These are phyloP conservation scores for Meloe dianella DNA, from an alignment of 2,888 invertebrate genomes.

Conservation along the genomic window DNA sequence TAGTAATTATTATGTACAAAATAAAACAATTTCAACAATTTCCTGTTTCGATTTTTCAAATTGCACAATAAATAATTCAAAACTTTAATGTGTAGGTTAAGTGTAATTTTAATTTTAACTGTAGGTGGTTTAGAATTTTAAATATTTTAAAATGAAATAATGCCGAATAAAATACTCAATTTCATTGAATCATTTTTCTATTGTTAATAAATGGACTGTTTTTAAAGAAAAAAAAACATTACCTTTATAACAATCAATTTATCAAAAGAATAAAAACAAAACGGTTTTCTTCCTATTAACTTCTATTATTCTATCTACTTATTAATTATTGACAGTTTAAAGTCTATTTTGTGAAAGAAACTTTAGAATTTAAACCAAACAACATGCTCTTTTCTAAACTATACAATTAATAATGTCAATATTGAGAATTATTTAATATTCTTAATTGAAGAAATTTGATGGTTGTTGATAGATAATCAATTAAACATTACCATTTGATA, in stretches of 20 bases:
- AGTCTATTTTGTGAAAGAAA: background rate
- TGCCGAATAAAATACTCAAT: background rate
- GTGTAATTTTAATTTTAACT: slow-evolving; percentile 6
- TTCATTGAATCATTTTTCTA: background rate
- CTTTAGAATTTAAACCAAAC: background rate
- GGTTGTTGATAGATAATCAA: background rate
- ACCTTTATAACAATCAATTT: too few species aligned
- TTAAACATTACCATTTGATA: background rate
- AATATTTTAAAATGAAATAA: background rate
- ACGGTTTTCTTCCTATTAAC: too few species aligned
- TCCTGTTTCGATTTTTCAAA: slow-evolving; percentile 1
- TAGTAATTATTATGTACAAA: background rate
- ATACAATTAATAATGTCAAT: background rate
- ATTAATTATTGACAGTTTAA: background rate
- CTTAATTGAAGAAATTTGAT: too few species aligned
- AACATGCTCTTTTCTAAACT: background rate
- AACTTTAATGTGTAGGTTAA: background rate
- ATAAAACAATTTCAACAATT: slow-evolving; percentile 7
- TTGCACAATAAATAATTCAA: slow-evolving; percentile 6
- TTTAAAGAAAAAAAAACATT: too few species aligned
- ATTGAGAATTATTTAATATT: background rate
- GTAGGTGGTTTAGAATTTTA: background rate
- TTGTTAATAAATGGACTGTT: too few species aligned
- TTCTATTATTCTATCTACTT: background rate
- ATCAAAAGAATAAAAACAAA: too few species aligned